Evolutionary conservation across 2,113 vertebrate genomes (phyloP), one percentile per base, ranked within the genome.

Genomic region (Benitochromis conjunctus): DNA sequence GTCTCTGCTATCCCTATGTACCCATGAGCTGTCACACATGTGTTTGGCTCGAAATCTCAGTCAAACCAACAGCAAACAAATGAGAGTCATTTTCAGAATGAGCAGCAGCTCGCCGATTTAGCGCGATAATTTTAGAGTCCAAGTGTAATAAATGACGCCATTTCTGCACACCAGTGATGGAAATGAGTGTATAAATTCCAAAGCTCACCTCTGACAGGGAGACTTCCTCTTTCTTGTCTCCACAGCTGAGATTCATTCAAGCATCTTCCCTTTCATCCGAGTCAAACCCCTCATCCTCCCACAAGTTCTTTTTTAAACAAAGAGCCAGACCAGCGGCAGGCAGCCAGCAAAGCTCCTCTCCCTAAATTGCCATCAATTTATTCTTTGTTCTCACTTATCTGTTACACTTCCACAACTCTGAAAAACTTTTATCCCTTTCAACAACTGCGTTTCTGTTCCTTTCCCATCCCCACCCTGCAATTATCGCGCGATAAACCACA

Each of bases 331-430:
- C 88, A 82, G 77, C 82, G 56, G 83, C 56, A 83, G 19, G 55
- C 83, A 86, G 90, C 81, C 83, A 54, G 86, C 64, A 87, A 87
- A 90, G 87, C 91, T 82, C 36, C 66, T 77, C 82, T 88, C 66
- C 48, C 83, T 83, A 86, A 91, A 94, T 79, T 91, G 76, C 84
- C 90, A 89, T 90, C 87, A 87, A 85, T 91, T 89, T 80, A 64
- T 34, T 85, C 84, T 92, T 93, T 91, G 64, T 91, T 90, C 90
- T 80, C 71, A 38, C 84, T 87, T 81, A 91, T 92, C 89, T 88
- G 58, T 79, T 86, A 81, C 80, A 84, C 84, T 92, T 80, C 51
- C 86, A 81, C 86, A 84, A 87, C 80, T 91, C 80, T 64, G 79
- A 83, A 51, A 89, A 84, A 90, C 91, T 90, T 90, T 91, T 43